Conservation (phyloP, 2,888 invertebrate genomes). For the Heliconius erato region DNA sequence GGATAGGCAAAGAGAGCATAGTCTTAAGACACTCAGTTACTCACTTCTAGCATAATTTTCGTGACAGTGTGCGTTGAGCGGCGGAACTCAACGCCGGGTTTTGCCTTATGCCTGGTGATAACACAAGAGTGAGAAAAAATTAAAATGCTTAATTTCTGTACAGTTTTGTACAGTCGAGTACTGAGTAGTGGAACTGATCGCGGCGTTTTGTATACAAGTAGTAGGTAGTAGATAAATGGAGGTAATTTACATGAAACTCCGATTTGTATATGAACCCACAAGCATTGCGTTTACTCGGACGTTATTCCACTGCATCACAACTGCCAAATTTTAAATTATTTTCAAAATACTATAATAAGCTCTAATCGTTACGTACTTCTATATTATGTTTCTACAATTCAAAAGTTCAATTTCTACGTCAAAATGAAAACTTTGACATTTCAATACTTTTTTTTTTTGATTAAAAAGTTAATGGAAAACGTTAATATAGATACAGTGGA, state of each 20-base stretch:
- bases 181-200: no score
- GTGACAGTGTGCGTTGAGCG: no score
- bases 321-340: neutral
- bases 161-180: neutral
- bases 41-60: neutral
- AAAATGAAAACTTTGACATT: constrained; percentile 13
- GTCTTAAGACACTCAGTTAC: neutral
- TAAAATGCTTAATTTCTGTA: neutral
- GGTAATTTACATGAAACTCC: neutral
- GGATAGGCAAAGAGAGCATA: neutral
- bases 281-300: no score
- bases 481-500: constrained; percentile 20
- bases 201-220: no score
- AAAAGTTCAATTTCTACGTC: neutral
- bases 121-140: neutral
- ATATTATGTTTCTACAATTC: neutral
- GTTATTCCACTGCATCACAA: no score
- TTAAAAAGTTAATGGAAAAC: constrained; percentile 8
- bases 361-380: neutral
- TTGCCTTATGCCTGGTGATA: no score
- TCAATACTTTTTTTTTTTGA: neutral
- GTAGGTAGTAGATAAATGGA: neutral
- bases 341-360: neutral
- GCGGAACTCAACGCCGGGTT: neutral
- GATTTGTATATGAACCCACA: neutral